Conservation (phyloP, 1,140 invertebrate genomes). For the Lutraria rhynchaena region DNA sequence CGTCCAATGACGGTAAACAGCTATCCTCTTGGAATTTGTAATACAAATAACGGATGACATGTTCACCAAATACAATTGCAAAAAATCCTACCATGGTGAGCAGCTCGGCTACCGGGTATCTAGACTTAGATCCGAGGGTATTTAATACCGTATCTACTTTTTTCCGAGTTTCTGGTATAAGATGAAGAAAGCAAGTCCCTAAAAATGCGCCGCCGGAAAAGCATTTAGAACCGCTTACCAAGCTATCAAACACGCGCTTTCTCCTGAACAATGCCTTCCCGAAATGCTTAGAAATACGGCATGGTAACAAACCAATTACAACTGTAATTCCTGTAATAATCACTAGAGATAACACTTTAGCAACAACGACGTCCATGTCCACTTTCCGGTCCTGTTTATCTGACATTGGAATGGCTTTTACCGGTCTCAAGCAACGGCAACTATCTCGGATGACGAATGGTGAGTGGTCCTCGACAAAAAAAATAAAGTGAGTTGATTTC, state of each 20-base stretch:
- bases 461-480: too few relatives aligned
- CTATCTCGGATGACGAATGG: too few relatives aligned
- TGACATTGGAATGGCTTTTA: constrained; percentile 37
- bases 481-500: too few relatives aligned
- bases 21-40: constrained; percentile 57
- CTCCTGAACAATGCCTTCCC: constrained; percentile 67
- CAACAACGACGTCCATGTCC: constrained; percentile 78
- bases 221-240: constrained; percentile 78
- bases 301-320: constrained; percentile 72
- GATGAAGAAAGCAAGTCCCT: constrained; percentile 84
- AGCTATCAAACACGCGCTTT: constrained; percentile 70
- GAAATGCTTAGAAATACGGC: constrained; percentile 69
- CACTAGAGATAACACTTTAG: constrained; percentile 77
- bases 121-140: constrained; percentile 75
- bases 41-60: constrained; percentile 73
- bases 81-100: constrained; percentile 85
- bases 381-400: constrained; percentile 45
- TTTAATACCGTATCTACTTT: constrained; percentile 77
- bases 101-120: constrained; percentile 85
- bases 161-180: constrained; percentile 84
- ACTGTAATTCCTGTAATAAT: constrained; percentile 73
- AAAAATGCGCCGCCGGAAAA: constrained; percentile 86
- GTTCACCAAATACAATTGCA: constrained; percentile 85
- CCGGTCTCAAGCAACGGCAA: too few relatives aligned
- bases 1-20: constrained; percentile 48